Conservation (phyloP, 1,140 invertebrate genomes). For the Latrodectus geometricus region DNA sequence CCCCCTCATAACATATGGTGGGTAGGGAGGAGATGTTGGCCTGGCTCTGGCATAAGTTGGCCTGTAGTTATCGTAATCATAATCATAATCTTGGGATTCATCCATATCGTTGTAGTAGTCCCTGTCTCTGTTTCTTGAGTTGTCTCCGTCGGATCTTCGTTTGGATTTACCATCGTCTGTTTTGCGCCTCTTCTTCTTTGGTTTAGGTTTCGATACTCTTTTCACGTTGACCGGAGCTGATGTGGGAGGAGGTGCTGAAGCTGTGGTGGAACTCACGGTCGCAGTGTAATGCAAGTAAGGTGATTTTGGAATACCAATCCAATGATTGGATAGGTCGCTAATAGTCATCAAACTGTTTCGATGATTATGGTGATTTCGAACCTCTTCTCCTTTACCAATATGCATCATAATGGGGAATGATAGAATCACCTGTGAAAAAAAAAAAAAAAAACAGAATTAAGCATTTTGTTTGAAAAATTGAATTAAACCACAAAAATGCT, state of each 20-base stretch:
- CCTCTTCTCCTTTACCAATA: background rate
- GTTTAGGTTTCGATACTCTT: background rate
- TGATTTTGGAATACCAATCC: constrained; percentile 52
- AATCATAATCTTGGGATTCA: constrained; percentile 35
- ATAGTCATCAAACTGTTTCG: constrained; percentile 12
- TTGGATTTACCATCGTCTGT: background rate
- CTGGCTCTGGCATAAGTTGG: background rate
- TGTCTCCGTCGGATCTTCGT: background rate
- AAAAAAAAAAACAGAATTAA: background rate
- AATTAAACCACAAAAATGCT: too few species aligned
- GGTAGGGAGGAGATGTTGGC: background rate
- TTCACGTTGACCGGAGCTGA: constrained; percentile 5
- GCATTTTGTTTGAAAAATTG: too few species aligned
- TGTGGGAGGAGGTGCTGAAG: constrained; percentile 7
- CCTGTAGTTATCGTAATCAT: constrained; percentile 31
- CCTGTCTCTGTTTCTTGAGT: background rate
- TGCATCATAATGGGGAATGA: background rate
- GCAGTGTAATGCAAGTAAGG: constrained; percentile 26
- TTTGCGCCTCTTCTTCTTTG: constrained; percentile 1
- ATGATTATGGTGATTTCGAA: constrained; percentile 34
- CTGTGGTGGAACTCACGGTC: background rate
- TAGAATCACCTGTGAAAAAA: background rate
- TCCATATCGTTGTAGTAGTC: background rate
- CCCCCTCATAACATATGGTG: constrained; percentile 15
- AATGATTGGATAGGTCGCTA: constrained; percentile 25